phyloP scores from a whole-genome alignment of 2,888 invertebrate species.

The Ceriagrion tenellum region DNA sequence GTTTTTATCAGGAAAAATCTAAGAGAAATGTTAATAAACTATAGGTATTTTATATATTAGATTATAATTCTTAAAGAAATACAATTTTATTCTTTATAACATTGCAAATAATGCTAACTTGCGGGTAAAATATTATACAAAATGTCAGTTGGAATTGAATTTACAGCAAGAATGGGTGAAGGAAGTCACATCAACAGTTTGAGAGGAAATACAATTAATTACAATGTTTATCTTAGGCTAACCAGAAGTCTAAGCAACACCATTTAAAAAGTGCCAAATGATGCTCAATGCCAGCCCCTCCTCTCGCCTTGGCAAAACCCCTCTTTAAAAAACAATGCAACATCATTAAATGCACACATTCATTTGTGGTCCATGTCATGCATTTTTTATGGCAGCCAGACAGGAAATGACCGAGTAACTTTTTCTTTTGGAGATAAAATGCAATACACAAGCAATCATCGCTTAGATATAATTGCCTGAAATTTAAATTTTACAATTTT shows the following conservation, averaged over 20 bases:
- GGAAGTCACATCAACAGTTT: constrained; percentile 63
- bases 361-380: constrained; percentile 43
- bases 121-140: constrained; percentile 45
- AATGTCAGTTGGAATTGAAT: constrained; percentile 44
- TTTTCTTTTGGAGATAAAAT: constrained; percentile 39
- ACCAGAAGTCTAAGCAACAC: constrained; percentile 62
- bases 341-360: constrained; percentile 27
- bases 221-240: constrained; percentile 47
- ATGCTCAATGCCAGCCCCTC: neutral
- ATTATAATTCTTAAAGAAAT: constrained; percentile 60
- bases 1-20: constrained; percentile 41
- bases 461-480: constrained; percentile 48
- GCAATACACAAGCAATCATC: constrained; percentile 63
- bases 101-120: constrained; percentile 50
- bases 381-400: constrained; percentile 40
- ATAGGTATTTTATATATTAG: neutral
- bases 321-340: neutral
- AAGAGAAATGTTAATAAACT: constrained; percentile 36
- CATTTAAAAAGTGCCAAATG: constrained; percentile 48
- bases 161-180: constrained; percentile 49
- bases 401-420: constrained; percentile 26
- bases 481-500: constrained; percentile 59
- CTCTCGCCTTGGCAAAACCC: neutral
- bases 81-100: constrained; percentile 34
- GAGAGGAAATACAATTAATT: constrained; percentile 60